Base-by-base conservation (phyloP, 2,797 vertebrate species). In the Neomorphus geoffroyi region DNA sequence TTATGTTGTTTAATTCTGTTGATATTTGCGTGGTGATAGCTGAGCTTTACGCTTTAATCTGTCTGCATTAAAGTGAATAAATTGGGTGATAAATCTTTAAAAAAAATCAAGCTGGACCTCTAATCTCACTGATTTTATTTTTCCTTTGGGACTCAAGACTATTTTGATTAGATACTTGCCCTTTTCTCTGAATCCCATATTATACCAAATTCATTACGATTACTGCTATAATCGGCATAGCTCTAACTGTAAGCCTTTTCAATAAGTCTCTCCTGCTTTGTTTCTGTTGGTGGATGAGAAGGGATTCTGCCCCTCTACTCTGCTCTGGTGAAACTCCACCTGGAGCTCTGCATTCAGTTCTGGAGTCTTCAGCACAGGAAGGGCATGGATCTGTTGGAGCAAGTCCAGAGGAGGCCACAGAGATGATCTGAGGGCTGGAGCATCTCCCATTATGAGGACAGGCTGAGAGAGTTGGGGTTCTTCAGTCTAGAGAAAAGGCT, bases 161-260 rank as follows among this genome's bases (percentile, higher is more conserved):
- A 33, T 87, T 93, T 89, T 93, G 71, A 87, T 89, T 82, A 77
- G 73, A 82, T 50, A 67, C 28, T 92, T 88, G 56, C 67, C 71
- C 80, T 89, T 94, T 91, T 74, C 73, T 61, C 71, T 27, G 35
- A 85, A 46, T 89, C 53, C 56, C 15, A 4, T 56, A 67, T 73
- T 64, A 60, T 7, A 84, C 14, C 53, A 74, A 91, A 82, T 82
- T 93, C 61, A 89, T 92, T 82, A 71, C 0, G 2, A 64, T 77
- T 46, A 85, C 82, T 82, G 19, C 57, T 77, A 21, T 57, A 39
- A 79, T 77, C 62, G 67, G 8, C 28, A 7, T 37, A 74, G 64
- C 41, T 28, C 33, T 73, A 61, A 74, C 57, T 43, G 24, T 15
- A 67, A 77, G 5, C 14, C 17, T 74, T 33, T 51, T 84, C 62